Base-by-base conservation (phyloP, 2,888 invertebrate genomes). In the Melanchra persicariae region DNA sequence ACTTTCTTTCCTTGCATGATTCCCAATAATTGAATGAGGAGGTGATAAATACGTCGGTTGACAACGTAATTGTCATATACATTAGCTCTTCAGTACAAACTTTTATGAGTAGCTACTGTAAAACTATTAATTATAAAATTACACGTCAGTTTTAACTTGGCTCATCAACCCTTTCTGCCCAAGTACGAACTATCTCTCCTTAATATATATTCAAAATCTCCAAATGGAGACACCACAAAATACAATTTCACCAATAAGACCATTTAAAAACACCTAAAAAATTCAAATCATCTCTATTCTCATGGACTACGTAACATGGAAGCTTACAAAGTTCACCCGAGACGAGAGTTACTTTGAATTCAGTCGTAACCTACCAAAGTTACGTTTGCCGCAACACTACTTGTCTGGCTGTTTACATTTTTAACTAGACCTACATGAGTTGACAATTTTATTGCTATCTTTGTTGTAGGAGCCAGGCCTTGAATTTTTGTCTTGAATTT, bases 341-440 rank as follows among this genome's bases (percentile, higher is more conserved):
- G 37, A 51, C 7, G 54, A 73, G 76, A 68, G 67, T 67, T 69
- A 61, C 66, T 71, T 74, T 69, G 60, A 75, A 75, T 76, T 68
- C 64, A 74, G 69, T 74, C 79, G 82, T 87, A 81, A 84, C 84
- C 75, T 80, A 61, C 64, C 43, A 5, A 81, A 86, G 83, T 83
- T 85, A 88, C 51, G 65, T 61, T 30, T 37, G 22, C 69, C 71
- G 55, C 75, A 77, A 70, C 49, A 51, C 63, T 69, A 62, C 66
- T 60, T 69, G 76, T 68, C 67, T 70, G 51, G 49, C 72, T 79
- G 77, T 83, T 78, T 86, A 85, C 84, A 86, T 87, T 86, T 87
- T 87, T 85, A 87, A 86, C 81, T 77, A 84, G 83, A 76, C 63
- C 62, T 78, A 79, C 82, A 72, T 84, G 65, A 70, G 73, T 76